Evolutionary conservation across 2,888 invertebrate genomes (phyloP).

Genomic region (Synanthedon andrenaeformis): DNA sequence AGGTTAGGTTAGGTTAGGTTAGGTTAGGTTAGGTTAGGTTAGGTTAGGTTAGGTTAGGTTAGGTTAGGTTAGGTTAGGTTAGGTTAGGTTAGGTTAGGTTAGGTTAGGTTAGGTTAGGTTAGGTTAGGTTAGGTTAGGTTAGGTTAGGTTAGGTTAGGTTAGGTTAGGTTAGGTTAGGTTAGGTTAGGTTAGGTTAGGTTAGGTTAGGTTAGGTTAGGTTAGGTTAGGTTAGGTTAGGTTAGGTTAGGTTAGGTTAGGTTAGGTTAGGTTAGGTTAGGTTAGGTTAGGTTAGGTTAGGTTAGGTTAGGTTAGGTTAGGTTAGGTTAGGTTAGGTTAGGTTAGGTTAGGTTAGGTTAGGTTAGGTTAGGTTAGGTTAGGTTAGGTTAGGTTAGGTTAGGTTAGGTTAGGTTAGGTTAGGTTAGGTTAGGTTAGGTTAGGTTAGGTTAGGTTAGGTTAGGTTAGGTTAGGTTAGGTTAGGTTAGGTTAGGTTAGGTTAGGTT

Average conservation of each 20-base stretch:
- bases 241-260: conserved; percentile 11
- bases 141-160: conserved; percentile 1
- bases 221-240: conserved; percentile 1
- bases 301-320: conserved; percentile 6
- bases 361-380: conserved; percentile 1
- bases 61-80: conserved; percentile 1
- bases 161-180: conserved; percentile 1
- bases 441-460: conserved; percentile 1
- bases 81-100: neutral
- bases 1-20: no score
- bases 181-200: conserved; percentile 1
- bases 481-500: conserved; percentile 1
- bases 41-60: no score
- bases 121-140: conserved; percentile 1
- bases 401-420: conserved; percentile 1
- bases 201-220: conserved; percentile 1
- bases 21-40: no score
- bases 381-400: conserved; percentile 1
- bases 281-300: conserved; percentile 6
- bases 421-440: conserved; percentile 1
- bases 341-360: conserved; percentile 1
- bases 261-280: conserved; percentile 6
- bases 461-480: conserved; percentile 1
- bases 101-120: conserved; percentile 1
- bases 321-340: conserved; percentile 6